Conservation (phyloP, 2,888 invertebrate species). For the Caenorhabditis angaria region DNA sequence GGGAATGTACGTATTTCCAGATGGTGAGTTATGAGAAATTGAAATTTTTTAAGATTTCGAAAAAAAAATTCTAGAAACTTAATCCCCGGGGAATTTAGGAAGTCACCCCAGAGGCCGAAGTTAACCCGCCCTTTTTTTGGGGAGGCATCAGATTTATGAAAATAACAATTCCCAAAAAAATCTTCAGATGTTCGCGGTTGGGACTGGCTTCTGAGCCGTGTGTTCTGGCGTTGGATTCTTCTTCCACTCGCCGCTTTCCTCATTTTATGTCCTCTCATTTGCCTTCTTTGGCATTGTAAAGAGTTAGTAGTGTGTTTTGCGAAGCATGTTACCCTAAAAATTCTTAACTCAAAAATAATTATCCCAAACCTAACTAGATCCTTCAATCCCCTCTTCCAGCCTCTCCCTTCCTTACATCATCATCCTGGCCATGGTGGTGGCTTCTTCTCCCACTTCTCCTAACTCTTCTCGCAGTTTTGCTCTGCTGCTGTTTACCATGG, state of each 20-base stretch:
- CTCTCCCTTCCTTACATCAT: slow-evolving; percentile 62
- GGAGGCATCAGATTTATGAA: neutral
- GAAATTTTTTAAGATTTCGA: too few relatives aligned
- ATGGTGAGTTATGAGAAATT: slow-evolving; percentile 36
- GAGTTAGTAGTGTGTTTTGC: slow-evolving; percentile 40
- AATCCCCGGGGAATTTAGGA: neutral
- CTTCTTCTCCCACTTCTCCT: slow-evolving; percentile 68
- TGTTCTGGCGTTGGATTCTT: slow-evolving; percentile 53
- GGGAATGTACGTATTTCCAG: slow-evolving; percentile 41
- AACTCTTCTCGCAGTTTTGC: slow-evolving; percentile 68
- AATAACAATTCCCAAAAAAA: slow-evolving; percentile 7
- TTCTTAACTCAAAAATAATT: slow-evolving; percentile 7
- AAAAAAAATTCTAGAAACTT: too few relatives aligned
- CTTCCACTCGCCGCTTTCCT: slow-evolving; percentile 47
- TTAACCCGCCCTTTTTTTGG: neutral
- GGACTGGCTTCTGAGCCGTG: slow-evolving; percentile 40
- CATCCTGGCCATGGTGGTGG: slow-evolving; percentile 73
- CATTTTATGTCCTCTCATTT: slow-evolving; percentile 24
- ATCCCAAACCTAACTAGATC: slow-evolving; percentile 19
- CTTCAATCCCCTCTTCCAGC: slow-evolving; percentile 56
- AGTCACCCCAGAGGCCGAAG: too few relatives aligned
- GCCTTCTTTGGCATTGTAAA: slow-evolving; percentile 42
- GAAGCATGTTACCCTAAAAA: neutral
- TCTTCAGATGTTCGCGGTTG: slow-evolving; percentile 51
- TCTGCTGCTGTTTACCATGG: slow-evolving; percentile 71